Evolutionary conservation across 2,888 invertebrate genomes (phyloP), one percentile per base, ranked within the genome.

Genomic region (Torymus auratus): DNA sequence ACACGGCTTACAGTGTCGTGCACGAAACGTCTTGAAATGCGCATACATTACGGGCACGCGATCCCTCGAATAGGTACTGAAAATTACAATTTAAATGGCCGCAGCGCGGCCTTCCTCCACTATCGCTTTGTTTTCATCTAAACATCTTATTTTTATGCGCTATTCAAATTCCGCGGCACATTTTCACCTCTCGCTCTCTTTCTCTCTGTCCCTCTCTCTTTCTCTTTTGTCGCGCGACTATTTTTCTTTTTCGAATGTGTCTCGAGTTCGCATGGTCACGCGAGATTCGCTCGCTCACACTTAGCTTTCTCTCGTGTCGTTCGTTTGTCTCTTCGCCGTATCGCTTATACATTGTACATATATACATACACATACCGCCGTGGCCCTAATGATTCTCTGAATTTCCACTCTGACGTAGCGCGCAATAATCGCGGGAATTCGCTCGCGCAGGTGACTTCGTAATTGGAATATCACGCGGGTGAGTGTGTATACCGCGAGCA

Each of bases 81-180:
- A 89, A 89, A 89, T 89, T 89, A 89, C 89, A 89, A 89, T 89
- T 89, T 89, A 89, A 89, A 89, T 88, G 86, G 85, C 84, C 83
- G 41, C 41, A 41, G 7, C 41, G 41, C 41, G 74, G 80, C 84
- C 85, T 84, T 83, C 78, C 84, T 41, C 7, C 7, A 7, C 85
- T 89, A 89, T 89, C 89, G 86, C 80, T 86, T 87, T 87, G 88
- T 88, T 89, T 89, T 88, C 88, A 89, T 89, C 89, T 89, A 87
- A 89, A 89, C 88, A 88, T 89, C 89, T 89, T 88, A 89, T 89
- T 89, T 89, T 89, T 89, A 89, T 88, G 88, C 89, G 85, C 87
- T 86, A 88, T 88, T 89, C 86, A 88, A 89, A 89, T 89, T 88
- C 88, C 86, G 83, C 86, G 83, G 83, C 72, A 13, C 67, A 69